These are phyloP conservation scores for Scaptomyza graminum DNA, from an alignment of 1,140 invertebrate genomes.

Conservation along the genomic window DNA sequence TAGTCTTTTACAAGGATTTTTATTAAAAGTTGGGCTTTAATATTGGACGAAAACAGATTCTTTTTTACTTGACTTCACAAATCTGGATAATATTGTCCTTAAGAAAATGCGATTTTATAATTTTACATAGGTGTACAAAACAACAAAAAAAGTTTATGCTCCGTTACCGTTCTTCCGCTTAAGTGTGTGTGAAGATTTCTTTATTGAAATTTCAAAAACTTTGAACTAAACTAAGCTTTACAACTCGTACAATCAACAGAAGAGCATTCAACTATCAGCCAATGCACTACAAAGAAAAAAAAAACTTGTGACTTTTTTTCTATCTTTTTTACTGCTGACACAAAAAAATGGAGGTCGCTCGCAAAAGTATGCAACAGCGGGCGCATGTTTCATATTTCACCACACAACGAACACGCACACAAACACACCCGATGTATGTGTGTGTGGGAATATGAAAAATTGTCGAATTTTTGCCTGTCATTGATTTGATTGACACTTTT, in stretches of 20 bases:
- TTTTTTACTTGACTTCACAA: too few species aligned
- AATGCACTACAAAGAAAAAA: not conserved
- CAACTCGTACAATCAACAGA: not conserved
- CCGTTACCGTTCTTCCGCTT: not conserved
- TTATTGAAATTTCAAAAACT: too few species aligned
- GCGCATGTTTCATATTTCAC: conserved; percentile 25
- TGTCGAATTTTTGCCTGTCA: conserved; percentile 54
- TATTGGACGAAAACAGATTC: too few species aligned
- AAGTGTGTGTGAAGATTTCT: too few species aligned
- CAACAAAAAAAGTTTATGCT: too few species aligned
- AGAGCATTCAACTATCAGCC: conserved; percentile 10
- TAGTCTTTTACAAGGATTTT: too few species aligned
- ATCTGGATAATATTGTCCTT: too few species aligned
- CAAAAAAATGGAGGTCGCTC: conserved; percentile 12
- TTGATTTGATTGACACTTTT: conserved; percentile 81
- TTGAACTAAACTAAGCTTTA: not conserved
- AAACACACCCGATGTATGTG: not conserved
- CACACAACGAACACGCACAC: not conserved
- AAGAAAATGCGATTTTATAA: too few species aligned
- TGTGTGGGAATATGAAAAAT: conserved; percentile 59
- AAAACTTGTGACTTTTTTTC: not conserved
- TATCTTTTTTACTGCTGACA: conserved; percentile 23
- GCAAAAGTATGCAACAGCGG: conserved; percentile 66
- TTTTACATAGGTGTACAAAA: too few species aligned
- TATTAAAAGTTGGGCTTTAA: too few species aligned